phyloP scores from a whole-genome alignment of 1,140 invertebrate species.

The Triops longicaudatus region DNA sequence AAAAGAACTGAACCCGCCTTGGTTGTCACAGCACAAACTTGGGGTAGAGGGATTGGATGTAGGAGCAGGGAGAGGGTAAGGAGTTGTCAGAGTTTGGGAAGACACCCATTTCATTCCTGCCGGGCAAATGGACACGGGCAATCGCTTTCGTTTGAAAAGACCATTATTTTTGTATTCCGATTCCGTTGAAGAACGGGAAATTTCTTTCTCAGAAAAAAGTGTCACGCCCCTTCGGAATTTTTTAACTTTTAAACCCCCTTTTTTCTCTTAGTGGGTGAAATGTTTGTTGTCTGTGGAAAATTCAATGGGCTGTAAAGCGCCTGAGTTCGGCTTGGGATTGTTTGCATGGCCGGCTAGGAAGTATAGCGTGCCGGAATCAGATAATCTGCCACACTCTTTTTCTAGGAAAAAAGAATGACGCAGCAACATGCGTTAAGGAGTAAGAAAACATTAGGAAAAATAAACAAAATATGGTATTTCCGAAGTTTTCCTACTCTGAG shows the following conservation, averaged over 20 bases:
- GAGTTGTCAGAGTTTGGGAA: background rate
- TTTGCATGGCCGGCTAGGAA: background rate
- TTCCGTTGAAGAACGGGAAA: background rate
- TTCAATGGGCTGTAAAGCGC: conserved; percentile 1
- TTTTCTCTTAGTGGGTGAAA: too few species aligned
- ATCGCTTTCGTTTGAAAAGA: background rate
- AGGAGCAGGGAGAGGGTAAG: background rate
- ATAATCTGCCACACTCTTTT: background rate
- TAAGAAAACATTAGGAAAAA: too few species aligned
- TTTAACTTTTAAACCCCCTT: too few species aligned
- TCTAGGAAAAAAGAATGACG: background rate
- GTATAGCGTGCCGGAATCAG: conserved; percentile 4
- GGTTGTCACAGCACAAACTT: background rate
- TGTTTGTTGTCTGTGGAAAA: background rate
- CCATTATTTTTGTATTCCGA: conserved; percentile 8
- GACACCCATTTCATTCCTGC: background rate
- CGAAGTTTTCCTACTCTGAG: too few species aligned
- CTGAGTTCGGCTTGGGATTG: background rate
- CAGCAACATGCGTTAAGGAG: background rate
- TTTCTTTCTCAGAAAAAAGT: background rate
- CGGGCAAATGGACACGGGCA: background rate
- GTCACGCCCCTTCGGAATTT: background rate
- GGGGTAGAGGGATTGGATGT: background rate
- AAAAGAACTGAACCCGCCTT: too few species aligned
- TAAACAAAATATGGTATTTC: too few species aligned